A percentile compares a stretch with the other conserved stretches of the same genome.
Evolutionary conservation across 2,888 invertebrate species (phyloP).

Genomic region (Mesorhabditis belari): DNA sequence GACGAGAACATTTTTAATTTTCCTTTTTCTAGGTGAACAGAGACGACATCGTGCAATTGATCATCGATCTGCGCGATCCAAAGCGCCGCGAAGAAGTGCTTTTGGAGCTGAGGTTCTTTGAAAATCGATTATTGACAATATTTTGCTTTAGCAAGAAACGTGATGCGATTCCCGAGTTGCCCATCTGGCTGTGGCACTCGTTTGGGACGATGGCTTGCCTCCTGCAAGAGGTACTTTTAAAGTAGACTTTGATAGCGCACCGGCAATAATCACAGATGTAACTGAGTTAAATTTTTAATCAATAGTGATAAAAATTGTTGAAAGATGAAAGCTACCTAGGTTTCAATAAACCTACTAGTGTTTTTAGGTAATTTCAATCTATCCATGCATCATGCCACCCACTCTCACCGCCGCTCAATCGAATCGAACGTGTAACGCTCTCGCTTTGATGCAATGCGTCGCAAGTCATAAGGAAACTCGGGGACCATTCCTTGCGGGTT

Average conservation of each 20-base stretch:
- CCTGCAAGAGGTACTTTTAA: conserved; percentile 74
- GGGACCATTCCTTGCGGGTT: conserved; percentile 72
- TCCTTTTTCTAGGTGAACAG: conserved; percentile 52
- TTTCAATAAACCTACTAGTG: background rate
- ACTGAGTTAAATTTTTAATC: no score
- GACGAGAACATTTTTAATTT: no score
- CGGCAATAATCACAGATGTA: no score
- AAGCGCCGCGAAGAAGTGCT: conserved; percentile 91
- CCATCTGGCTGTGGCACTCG: conserved; percentile 97
- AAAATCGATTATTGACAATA: no score
- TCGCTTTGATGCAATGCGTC: conserved; percentile 94
- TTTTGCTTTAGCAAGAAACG: conserved; percentile 79
- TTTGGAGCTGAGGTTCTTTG: no score
- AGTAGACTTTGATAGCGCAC: no score
- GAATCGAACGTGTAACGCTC: conserved; percentile 94
- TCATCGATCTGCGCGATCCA: conserved; percentile 81
- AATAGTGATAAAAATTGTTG: no score
- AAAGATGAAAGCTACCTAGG: background rate
- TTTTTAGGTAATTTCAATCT: conserved; percentile 71
- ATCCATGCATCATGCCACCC: conserved; percentile 95
- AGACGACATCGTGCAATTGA: conserved; percentile 86
- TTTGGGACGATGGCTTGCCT: conserved; percentile 93
- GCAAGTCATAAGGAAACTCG: conserved; percentile 98
- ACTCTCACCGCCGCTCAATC: conserved; percentile 93
- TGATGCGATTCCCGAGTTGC: conserved; percentile 86